Base-by-base conservation (phyloP, 2,113 vertebrate species). In the Oreotrochilus melanogaster region DNA sequence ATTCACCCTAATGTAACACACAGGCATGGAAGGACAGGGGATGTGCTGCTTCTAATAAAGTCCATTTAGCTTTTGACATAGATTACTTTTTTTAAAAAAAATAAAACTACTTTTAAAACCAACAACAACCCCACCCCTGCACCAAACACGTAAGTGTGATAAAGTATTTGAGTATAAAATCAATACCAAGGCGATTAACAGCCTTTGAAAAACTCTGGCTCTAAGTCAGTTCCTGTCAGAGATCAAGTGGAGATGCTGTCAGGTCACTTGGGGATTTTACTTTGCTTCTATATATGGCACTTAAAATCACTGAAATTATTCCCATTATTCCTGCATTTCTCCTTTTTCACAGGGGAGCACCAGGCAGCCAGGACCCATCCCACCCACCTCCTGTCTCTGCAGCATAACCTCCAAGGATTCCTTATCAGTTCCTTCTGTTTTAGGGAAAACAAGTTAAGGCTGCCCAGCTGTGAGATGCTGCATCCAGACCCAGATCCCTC, bases 81-180 rank as follows among this genome's bases (percentile, higher is more conserved):
- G 57, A 62, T 86, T 94, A n/a, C 35, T 37, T 37, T 37, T 57
- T 86, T 54, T 3, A n/a, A 43, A 53, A 45, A 53, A 28, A 28
- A 17, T 4, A 28, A 21, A 47, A 39, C 39, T 39, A 39, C 39
- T 39, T 39, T 39, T 39, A 28, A 17, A 8, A 28, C 27, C 27
- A 17, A 31, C 27, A 21, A 7, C 19, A 21, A 8, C 6, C 31
- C 53, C 28, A 28, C 28, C 18, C 30, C 14, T 39, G 14, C 47
- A 35, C 51, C 31, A 78, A 78, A 33, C 17, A 43, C 35, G 79
- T 31, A 51, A 90, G 84, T 43, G 91, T 96, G 97, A 97, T 97
- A 89, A 97, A 98, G 76, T 74, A 78, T 96, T 96, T 94, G 14
- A 6, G 97, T 96, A 64, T 74, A 95, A 97, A 98, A 97, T 97